Percentiles rank a stretch among this genome's conserved stretches.
phyloP scores from a whole-genome alignment of 2,113 vertebrate genomes.

The Rhombomys opimus region DNA sequence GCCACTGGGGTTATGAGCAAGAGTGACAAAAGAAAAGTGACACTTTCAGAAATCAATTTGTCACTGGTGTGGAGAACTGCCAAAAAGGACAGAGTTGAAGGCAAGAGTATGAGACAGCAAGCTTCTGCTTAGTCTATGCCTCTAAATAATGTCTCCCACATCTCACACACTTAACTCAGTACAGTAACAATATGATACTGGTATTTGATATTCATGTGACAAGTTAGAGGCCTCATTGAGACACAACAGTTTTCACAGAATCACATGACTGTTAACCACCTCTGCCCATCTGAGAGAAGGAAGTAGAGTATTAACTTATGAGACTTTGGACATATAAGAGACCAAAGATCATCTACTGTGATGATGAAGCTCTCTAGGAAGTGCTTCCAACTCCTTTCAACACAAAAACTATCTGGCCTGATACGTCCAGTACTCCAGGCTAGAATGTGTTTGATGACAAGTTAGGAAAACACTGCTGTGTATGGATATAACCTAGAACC shows the following conservation, averaged over 20 bases:
- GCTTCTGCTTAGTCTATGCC: neutral
- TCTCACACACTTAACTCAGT: neutral
- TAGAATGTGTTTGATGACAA: neutral
- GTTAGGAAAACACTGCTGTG: neutral
- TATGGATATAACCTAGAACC: too few relatives aligned
- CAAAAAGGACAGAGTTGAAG: conserved; percentile 20
- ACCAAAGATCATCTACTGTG: neutral
- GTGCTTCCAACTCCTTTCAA: neutral
- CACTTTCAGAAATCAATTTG: conserved; percentile 69
- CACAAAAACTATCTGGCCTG: neutral
- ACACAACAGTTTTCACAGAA: neutral
- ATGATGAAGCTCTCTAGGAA: neutral
- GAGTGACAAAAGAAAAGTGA: conserved; percentile 70
- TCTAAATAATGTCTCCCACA: neutral
- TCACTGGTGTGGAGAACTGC: conserved; percentile 12
- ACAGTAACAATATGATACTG: neutral
- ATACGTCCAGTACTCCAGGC: neutral
- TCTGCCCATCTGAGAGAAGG: neutral
- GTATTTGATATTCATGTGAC: conserved; percentile 37
- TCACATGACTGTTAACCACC: conserved; percentile 5
- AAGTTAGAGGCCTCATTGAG: conserved; percentile 1
- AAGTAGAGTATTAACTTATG: neutral
- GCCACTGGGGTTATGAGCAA: conserved; percentile 43
- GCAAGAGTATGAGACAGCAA: conserved; percentile 39
- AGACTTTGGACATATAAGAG: neutral